phyloP scores from a whole-genome alignment of 2,888 invertebrate genomes.

The Metellina segmentata region DNA sequence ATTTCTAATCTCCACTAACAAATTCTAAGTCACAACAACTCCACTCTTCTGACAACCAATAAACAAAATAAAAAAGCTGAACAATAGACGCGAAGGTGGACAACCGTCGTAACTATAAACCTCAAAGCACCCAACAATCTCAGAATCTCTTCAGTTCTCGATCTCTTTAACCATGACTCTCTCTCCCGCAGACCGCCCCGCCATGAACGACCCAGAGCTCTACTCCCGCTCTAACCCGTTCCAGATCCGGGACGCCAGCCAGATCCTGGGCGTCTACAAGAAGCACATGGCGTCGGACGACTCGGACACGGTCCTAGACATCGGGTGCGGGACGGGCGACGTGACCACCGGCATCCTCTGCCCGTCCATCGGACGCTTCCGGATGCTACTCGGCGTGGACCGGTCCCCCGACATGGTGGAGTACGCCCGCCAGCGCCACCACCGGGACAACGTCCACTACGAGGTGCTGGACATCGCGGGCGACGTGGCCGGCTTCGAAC shows the following conservation, averaged over 20 bases:
- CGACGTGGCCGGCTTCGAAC: conserved; percentile 53
- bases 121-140: no score
- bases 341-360: conserved; percentile 68
- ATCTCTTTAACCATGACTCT: neutral
- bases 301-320: conserved; percentile 66
- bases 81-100: no score
- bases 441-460: conserved; percentile 54
- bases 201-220: conserved; percentile 74
- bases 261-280: conserved; percentile 58
- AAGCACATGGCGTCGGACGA: conserved; percentile 35
- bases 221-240: conserved; percentile 65
- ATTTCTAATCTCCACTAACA: no score
- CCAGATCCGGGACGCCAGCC: conserved; percentile 70
- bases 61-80: no score
- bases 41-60: no score
- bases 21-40: no score
- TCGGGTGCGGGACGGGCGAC: conserved; percentile 75
- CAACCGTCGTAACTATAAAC: no score
- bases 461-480: conserved; percentile 72
- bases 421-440: conserved; percentile 52
- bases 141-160: neutral
- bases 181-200: neutral
- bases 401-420: conserved; percentile 29
- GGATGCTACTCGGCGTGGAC: conserved; percentile 55
- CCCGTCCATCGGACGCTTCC: conserved; percentile 47